Base-by-base conservation (phyloP, 2,797 vertebrate species). In the Phalloptychus januarius region DNA sequence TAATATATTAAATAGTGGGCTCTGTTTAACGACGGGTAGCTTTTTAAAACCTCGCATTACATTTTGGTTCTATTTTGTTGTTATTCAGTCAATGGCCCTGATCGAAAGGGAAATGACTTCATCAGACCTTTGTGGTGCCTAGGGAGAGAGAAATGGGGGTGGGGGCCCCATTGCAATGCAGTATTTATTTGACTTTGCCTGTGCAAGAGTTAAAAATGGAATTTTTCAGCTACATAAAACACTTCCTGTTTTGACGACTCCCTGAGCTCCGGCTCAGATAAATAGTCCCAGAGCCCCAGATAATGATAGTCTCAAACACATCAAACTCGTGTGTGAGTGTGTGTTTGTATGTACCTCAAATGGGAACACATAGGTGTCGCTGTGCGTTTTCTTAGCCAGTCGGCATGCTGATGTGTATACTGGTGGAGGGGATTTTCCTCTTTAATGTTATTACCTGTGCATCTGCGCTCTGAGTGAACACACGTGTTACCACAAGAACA, bases 211-310 rank as follows among this genome's bases (percentile, higher is more conserved):
- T 95, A 95, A 96, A 95, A 95, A 95, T 90, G 87, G 93, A 95
- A 93, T 93, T 87, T 95, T 94, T 94, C 90, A 91, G 91, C 94
- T 86, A 91, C 90, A 95, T 95, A 93, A 95, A 94, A 92, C 91
- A 86, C 92, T 95, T 96, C 94, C 94, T 96, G 95, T 96, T 95
- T 94, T 94, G 91, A 94, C 85, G 86, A 92, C 85, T 93, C 80
- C 13, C 85, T 28, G 86, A 90, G 78, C 86, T 86, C 79, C 75
- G 31, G 56, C 86, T 85, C 65, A 20, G 74, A 81, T 86, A 85
- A 90, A 89, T 42, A 83, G 81, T 90, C 91, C 88, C 91, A 81
- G 79, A 89, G 85, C 87, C 76, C 44, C 78, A 40, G 75, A 44
- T 87, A 83, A 92, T 90, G 86, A 89, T 72, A 72, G 82, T 61